Evolutionary conservation across 2,888 invertebrate species (phyloP), one percentile per base, ranked within the genome.

Genomic region (Andrena bucephala): DNA sequence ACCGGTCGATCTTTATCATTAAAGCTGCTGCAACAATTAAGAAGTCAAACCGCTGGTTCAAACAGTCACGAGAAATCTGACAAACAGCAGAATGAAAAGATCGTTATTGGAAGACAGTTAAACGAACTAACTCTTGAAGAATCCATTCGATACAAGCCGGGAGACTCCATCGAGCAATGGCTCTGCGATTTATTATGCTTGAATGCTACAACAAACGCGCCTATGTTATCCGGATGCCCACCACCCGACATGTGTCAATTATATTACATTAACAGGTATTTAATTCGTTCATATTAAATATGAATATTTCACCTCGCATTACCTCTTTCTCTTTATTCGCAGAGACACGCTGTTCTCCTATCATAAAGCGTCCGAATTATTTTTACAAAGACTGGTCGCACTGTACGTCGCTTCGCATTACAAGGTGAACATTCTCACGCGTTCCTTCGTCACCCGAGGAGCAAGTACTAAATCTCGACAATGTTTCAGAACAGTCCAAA

Each of bases 361-460:
- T 94, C 99, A 99, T 92, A 97, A 97, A 92, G 98, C 98, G 0
- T 97, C 98, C 0, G 98, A 98, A 94, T 96, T 96, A 2, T 99
- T 99, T 94, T 95, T 99, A 10, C 99, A 99, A 90, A 95, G 98
- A 79, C 93, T 99, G 10, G 98, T 99, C 86, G 96, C 98, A 16
- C 96, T 99, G 60, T 99, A 98, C 93, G 99, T 99, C 0, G 96
- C 99, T 0, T 99, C 99, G 6, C 99, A 99, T 95, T 99, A 99
- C 94, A 99, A 99, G 95, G 97, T 96, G 91, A 91, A 62, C 78
- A 71, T 65, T 13, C 57, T 36, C n/a, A 57, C 54, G 29, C 16
- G 60, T 63, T 65, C 67, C 57, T 72, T 6, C 48, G 65, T 71
- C 13, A 42, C 42, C 5, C 42, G 4, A 13, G 80, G 8, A 29